Evolutionary conservation across 2,113 vertebrate species (phyloP).

Genomic region (Serilophus lunatus): DNA sequence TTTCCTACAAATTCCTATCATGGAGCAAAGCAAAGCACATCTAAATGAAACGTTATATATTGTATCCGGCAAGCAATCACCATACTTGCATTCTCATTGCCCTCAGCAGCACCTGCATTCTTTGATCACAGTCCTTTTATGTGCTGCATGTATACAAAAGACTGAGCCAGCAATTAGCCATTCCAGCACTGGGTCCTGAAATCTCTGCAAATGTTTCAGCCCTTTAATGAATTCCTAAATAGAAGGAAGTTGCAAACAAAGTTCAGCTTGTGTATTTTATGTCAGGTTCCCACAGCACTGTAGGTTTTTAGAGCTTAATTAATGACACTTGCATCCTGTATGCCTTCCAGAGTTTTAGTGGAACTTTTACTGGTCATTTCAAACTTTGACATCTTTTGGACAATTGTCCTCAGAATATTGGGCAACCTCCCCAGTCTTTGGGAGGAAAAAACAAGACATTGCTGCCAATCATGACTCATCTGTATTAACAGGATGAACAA

Average conservation of each 20-base stretch:
- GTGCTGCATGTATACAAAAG: conserved; percentile 41
- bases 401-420: conserved; percentile 49
- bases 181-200: conserved; percentile 39
- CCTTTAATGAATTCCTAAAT: conserved; percentile 57
- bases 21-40: neutral
- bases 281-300: conserved; percentile 74
- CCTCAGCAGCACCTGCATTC: conserved; percentile 59
- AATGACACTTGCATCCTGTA: conserved; percentile 70
- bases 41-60: conserved; percentile 13
- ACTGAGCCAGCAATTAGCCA: conserved; percentile 56
- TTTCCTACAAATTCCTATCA: neutral
- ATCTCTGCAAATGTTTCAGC: conserved; percentile 26
- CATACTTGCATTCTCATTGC: conserved; percentile 7
- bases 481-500: neutral
- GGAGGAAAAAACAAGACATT: conserved; percentile 16
- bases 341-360: conserved; percentile 60
- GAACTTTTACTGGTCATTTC: conserved; percentile 69
- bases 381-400: conserved; percentile 56
- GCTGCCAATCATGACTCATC: conserved; percentile 25
- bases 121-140: conserved; percentile 68
- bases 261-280: conserved; percentile 50
- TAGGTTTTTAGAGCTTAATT: conserved; percentile 72
- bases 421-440: conserved; percentile 46
- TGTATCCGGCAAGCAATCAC: conserved; percentile 40
- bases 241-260: conserved; percentile 63